Evolutionary conservation across 2,888 invertebrate genomes (phyloP).

Genomic region (Thelaira solivaga): DNA sequence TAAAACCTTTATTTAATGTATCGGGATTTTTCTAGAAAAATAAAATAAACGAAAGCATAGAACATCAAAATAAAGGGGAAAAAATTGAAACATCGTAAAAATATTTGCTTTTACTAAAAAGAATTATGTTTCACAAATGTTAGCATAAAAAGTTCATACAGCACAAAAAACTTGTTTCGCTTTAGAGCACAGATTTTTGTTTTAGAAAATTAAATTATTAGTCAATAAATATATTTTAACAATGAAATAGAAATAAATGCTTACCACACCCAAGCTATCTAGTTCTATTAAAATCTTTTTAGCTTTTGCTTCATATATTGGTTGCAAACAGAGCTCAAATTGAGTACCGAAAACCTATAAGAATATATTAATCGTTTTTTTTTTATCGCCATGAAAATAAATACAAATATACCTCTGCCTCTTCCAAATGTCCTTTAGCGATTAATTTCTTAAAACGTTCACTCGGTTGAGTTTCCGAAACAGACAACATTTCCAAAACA

Average conservation of each 20-base stretch:
- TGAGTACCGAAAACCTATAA: conserved; percentile 73
- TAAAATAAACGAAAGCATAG: no score
- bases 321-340: conserved; percentile 75
- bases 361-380: not conserved
- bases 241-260: no score
- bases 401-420: conserved; percentile 75
- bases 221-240: no score
- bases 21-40: conserved; percentile 63
- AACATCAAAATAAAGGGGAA: no score
- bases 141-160: no score
- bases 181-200: no score
- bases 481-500: conserved; percentile 74
- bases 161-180: no score
- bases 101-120: no score
- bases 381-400: no score
- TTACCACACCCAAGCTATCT: conserved; percentile 66
- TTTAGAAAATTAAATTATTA: no score
- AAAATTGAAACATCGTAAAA: no score
- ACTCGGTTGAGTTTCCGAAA: conserved; percentile 75
- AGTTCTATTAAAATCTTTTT: conserved; percentile 71
- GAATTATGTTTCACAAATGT: no score
- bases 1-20: conserved; percentile 67
- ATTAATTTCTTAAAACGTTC: conserved; percentile 76
- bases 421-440: conserved; percentile 74
- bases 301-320: conserved; percentile 75